Evolutionary conservation across 2,797 vertebrate genomes (phyloP).

Genomic region (Catamblyrhynchus diadema): DNA sequence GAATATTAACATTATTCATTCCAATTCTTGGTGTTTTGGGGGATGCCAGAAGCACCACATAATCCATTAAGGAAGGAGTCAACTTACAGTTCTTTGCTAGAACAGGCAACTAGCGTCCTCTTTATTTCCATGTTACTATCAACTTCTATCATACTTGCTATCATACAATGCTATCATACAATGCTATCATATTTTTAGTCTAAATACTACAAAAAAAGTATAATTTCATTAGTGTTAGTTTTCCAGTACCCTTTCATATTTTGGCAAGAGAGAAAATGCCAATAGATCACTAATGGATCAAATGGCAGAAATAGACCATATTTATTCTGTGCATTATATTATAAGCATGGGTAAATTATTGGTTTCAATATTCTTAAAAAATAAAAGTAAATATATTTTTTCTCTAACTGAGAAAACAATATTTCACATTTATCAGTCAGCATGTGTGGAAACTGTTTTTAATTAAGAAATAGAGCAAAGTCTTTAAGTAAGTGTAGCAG

Average conservation of each 20-base stretch:
- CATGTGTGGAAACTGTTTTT: not conserved
- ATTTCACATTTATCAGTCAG: not conserved
- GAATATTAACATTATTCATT: not conserved
- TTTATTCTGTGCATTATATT: not conserved
- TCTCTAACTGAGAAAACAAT: not conserved
- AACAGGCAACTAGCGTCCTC: too few relatives aligned
- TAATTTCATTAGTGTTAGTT: not conserved
- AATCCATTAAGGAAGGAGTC: not conserved
- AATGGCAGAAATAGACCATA: not conserved
- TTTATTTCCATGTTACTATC: not conserved
- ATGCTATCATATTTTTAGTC: not conserved
- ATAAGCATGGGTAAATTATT: not conserved
- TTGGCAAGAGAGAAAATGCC: not conserved
- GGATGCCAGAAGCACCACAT: not conserved
- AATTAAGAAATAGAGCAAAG: not conserved
- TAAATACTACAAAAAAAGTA: not conserved
- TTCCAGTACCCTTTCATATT: not conserved
- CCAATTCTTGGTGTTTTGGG: not conserved
- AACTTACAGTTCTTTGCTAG: not conserved
- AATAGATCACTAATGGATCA: not conserved
- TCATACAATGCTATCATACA: not conserved
- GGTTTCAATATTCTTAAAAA: not conserved
- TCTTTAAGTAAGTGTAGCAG: not conserved
- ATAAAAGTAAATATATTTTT: not conserved
- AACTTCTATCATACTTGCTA: too few relatives aligned